These are phyloP conservation scores for Ectropis grisescens DNA, from an alignment of 1,140 invertebrate species.

Conservation along the genomic window DNA sequence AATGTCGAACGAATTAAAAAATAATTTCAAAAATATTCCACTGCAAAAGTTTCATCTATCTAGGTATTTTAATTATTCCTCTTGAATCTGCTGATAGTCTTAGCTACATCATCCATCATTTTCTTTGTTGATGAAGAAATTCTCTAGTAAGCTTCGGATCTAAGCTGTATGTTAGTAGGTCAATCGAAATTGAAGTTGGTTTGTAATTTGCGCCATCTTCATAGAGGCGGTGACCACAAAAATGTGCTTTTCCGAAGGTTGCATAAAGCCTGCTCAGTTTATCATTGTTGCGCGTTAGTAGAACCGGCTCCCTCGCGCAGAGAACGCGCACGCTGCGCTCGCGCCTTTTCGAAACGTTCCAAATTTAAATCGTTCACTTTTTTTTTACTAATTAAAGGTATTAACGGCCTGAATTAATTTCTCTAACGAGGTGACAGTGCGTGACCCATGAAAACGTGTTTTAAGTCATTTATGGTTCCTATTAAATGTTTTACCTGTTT, in stretches of 20 bases:
- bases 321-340: conserved; percentile 31
- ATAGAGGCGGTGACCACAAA: conserved; percentile 47
- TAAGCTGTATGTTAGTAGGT: conserved; percentile 22
- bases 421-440: too few relatives aligned
- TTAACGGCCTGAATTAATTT: too few relatives aligned
- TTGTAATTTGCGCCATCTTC: conserved; percentile 45
- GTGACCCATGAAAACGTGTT: too few relatives aligned
- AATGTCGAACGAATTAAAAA: conserved; percentile 4
- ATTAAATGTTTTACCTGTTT: too few relatives aligned
- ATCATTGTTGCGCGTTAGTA: conserved; percentile 47
- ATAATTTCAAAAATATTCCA: conserved; percentile 3
- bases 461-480: too few relatives aligned
- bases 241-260: conserved; percentile 64
- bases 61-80: too few relatives aligned
- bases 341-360: conserved; percentile 14
- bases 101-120: too few relatives aligned
- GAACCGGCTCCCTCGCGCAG: conserved; percentile 29
- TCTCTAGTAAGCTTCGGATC: neutral
- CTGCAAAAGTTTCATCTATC: too few relatives aligned
- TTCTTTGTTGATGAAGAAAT: too few relatives aligned
- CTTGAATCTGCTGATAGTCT: too few relatives aligned
- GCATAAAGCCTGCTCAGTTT: conserved; percentile 55
- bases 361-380: conserved; percentile 12
- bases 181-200: conserved; percentile 21
- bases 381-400: too few relatives aligned